Conservation (phyloP, 2,797 vertebrate species). For the Nannoperca australis region DNA sequence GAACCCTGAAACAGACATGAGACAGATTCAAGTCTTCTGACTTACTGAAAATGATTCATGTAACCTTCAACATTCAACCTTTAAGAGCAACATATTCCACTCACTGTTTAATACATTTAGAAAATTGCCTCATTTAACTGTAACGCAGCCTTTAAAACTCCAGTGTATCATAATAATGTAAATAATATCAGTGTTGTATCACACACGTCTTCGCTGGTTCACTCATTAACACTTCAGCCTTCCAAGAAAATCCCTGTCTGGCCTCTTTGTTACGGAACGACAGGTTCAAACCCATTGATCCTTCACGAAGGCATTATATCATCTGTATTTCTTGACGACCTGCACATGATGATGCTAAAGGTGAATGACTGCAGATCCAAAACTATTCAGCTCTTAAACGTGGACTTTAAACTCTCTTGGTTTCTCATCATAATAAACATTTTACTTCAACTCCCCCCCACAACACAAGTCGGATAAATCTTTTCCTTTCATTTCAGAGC, state of each 20-base stretch:
- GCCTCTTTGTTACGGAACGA: neutral
- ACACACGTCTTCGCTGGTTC: neutral
- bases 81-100: neutral
- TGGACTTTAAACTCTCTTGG: neutral
- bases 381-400: neutral
- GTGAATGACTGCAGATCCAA: no score
- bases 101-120: neutral
- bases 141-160: neutral
- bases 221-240: no score
- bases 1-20: constrained; percentile 76
- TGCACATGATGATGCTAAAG: no score
- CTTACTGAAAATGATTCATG: neutral
- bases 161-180: neutral
- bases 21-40: neutral
- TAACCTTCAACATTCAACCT: neutral
- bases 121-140: neutral
- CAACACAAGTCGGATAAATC: neutral
- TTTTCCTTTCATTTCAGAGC: neutral
- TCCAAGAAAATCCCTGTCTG: neutral
- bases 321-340: no score
- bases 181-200: neutral
- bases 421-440: neutral
- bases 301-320: no score
- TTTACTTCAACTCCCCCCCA: neutral
- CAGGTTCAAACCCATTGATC: neutral